Percentiles rank a stretch among this genome's conserved stretches.
Conservation (phyloP, 2,888 invertebrate genomes). For the Callimorpha dominula region DNA sequence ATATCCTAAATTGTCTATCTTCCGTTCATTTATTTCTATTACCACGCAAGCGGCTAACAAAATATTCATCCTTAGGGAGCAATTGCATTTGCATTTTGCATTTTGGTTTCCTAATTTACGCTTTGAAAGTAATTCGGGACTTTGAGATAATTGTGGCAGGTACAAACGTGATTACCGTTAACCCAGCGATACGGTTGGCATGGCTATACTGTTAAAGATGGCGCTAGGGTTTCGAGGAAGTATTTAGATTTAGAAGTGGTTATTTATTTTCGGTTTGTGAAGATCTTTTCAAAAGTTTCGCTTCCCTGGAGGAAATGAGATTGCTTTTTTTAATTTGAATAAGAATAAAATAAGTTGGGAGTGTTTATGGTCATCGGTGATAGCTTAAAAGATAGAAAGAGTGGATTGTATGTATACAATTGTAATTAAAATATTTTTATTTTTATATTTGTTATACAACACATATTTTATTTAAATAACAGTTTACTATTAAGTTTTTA, state of each 20-base stretch:
- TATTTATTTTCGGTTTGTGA: background rate
- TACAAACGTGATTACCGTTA: slow-evolving; percentile 1
- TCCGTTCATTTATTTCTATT: slow-evolving; percentile 4
- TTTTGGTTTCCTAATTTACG: slow-evolving; percentile 21
- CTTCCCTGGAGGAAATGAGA: too few relatives aligned
- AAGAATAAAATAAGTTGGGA: too few relatives aligned
- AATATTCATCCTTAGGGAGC: slow-evolving; percentile 31
- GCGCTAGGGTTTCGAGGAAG: background rate
- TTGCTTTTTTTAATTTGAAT: too few relatives aligned
- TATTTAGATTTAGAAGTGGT: background rate
- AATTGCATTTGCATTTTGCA: slow-evolving; percentile 36
- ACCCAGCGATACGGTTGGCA: background rate
- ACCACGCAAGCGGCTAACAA: slow-evolving; percentile 10
- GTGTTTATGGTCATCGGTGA: background rate
- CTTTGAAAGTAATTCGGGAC: slow-evolving; percentile 10
- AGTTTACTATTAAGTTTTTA: too few relatives aligned
- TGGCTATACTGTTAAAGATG: background rate
- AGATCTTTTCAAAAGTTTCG: background rate
- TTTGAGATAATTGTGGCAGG: slow-evolving; percentile 9
- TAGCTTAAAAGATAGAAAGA: background rate
- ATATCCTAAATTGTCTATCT: background rate
- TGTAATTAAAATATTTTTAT: too few relatives aligned
- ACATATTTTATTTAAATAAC: too few relatives aligned
- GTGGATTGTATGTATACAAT: too few relatives aligned
- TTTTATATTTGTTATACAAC: too few relatives aligned